Conservation (phyloP, 2,888 invertebrate genomes). For the Euclidia mi region DNA sequence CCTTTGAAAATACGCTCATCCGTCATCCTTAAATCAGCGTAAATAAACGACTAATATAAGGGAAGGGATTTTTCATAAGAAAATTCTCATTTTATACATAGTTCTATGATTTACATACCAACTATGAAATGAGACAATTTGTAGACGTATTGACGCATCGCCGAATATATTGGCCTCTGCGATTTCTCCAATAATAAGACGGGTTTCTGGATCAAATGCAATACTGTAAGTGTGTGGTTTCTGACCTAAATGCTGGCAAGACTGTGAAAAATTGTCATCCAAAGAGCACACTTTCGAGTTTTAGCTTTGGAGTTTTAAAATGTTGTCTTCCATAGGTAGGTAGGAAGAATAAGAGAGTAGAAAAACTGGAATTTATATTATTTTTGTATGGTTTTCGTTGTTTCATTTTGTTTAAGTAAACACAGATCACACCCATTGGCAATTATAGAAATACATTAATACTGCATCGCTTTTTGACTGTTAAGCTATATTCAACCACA, state of each 20-base stretch:
- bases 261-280: not conserved
- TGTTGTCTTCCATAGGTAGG: too few relatives aligned
- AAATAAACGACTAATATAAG: constrained; percentile 16
- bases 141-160: constrained; percentile 36
- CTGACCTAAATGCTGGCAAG: not conserved
- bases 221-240: not conserved
- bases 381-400: too few relatives aligned
- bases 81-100: constrained; percentile 14
- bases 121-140: constrained; percentile 39
- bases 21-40: constrained; percentile 16
- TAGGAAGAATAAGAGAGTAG: too few relatives aligned
- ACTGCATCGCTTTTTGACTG: too few relatives aligned
- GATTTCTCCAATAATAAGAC: constrained; percentile 29
- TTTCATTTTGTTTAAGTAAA: too few relatives aligned
- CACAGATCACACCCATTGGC: too few relatives aligned
- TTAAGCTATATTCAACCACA: too few relatives aligned
- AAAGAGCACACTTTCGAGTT: not conserved
- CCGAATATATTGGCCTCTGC: constrained; percentile 36
- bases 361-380: too few relatives aligned
- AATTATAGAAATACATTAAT: too few relatives aligned
- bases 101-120: constrained; percentile 40
- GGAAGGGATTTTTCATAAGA: constrained; percentile 12
- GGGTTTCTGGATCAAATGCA: constrained; percentile 6
- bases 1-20: not conserved
- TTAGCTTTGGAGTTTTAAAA: not conserved